These are phyloP conservation scores for Mycalesis mineus DNA, from an alignment of 2,888 invertebrate species.

Conservation along the genomic window DNA sequence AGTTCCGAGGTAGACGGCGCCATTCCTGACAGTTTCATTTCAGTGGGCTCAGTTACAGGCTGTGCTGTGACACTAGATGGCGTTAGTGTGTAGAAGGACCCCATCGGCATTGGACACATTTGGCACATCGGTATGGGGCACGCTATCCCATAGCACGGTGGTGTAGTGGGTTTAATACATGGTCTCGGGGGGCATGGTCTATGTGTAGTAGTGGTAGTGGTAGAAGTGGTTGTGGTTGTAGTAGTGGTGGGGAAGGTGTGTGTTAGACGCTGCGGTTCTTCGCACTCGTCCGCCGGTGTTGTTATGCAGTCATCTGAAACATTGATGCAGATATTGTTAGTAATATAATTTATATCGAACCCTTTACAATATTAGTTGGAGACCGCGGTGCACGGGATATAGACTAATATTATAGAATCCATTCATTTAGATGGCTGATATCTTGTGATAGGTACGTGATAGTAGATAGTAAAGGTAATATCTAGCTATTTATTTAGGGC, in stretches of 20 bases:
- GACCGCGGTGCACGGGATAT: no score
- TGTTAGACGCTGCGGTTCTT: neutral
- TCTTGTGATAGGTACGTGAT: no score
- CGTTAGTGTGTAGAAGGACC: neutral
- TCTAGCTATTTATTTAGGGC: no score
- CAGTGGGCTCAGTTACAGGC: neutral
- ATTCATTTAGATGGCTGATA: neutral
- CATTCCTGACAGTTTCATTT: neutral
- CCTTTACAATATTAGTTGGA: no score
- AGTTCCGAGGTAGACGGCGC: conserved; percentile 30
- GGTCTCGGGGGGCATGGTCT: conserved; percentile 20
- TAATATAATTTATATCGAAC: no score
- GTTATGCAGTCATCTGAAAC: conserved; percentile 38
- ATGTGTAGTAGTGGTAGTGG: conserved; percentile 18
- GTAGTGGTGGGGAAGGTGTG: conserved; percentile 17
- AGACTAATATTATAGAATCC: no score
- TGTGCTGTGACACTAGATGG: neutral
- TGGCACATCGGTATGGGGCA: conserved; percentile 24
- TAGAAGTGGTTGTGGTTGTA: conserved; percentile 26
- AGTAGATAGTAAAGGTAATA: no score
- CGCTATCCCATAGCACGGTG: conserved; percentile 23
- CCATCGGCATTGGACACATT: conserved; percentile 13
- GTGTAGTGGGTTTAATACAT: conserved; percentile 16
- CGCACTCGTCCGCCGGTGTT: conserved; percentile 26
- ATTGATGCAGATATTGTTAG: no score